Evolutionary conservation across 2,888 invertebrate species (phyloP).

Genomic region (Smittia sp.): DNA sequence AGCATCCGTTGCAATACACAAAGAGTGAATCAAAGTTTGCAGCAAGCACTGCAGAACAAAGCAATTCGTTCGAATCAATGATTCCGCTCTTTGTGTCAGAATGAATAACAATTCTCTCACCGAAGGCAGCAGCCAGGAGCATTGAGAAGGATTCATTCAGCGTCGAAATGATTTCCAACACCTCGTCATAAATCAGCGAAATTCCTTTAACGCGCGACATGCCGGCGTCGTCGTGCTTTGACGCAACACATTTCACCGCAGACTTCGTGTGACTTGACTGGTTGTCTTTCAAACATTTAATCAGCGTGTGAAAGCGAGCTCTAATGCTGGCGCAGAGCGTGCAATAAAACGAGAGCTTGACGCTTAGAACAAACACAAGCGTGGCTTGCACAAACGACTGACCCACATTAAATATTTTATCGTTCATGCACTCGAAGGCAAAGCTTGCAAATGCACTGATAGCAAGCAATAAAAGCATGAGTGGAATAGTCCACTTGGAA

Average conservation of each 20-base stretch:
- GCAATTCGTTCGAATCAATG: background rate
- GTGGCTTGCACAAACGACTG: background rate
- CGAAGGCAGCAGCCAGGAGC: slow-evolving; percentile 12
- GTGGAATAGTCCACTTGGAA: background rate
- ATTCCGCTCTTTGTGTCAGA: background rate
- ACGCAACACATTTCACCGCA: background rate
- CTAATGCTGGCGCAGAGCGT: slow-evolving; percentile 4
- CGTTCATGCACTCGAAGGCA: background rate
- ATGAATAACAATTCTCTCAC: slow-evolving; percentile 9
- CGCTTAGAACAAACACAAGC: slow-evolving; percentile 11
- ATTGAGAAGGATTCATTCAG: slow-evolving; percentile 27
- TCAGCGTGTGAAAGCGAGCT: slow-evolving; percentile 8
- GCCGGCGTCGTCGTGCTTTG: background rate
- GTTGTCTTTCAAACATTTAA: slow-evolving; percentile 1
- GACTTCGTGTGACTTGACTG: background rate
- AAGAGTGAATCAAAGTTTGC: background rate
- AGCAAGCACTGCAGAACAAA: background rate
- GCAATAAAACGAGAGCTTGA: slow-evolving; percentile 5
- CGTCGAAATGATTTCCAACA: slow-evolving; percentile 14
- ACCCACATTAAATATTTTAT: slow-evolving; percentile 2
- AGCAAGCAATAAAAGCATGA: background rate
- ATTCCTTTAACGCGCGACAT: slow-evolving; percentile 6
- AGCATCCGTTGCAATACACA: background rate
- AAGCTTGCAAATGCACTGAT: slow-evolving; percentile 13
- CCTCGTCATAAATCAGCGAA: slow-evolving; percentile 37